A percentile compares a stretch with the other conserved stretches of the same genome.
Conservation (phyloP, 64 coral and sea anemone genomes). For the Montipora capricornis region DNA sequence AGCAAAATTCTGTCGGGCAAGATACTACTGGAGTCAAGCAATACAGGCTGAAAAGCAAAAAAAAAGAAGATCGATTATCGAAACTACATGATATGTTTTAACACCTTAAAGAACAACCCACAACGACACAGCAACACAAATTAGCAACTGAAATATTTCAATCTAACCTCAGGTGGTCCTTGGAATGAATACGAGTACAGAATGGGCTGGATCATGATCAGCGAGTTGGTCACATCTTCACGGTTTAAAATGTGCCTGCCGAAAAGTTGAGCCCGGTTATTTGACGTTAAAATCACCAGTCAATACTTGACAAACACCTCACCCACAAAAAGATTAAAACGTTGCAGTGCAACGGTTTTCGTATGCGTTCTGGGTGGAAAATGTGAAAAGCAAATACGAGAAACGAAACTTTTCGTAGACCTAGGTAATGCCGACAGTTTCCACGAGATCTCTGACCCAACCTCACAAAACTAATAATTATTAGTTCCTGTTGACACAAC, state of each 20-base stretch:
- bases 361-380: no score
- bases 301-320: no score
- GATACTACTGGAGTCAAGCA: conserved; percentile 97
- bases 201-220: conserved; percentile 99
- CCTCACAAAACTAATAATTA: no score
- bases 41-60: conserved; percentile 82
- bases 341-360: neutral
- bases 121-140: neutral
- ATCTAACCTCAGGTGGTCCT: conserved; percentile 93
- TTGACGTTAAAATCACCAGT: no score
- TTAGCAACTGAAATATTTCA: neutral
- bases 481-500: no score
- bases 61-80: neutral
- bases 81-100: neutral
- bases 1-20: conserved; percentile 88
- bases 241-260: conserved; percentile 95
- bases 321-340: neutral
- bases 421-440: no score
- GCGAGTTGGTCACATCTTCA: conserved; percentile 96
- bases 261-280: neutral
- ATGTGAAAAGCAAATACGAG: no score
- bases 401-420: no score
- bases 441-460: no score
- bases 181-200: conserved; percentile 98
- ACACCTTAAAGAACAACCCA: neutral